These are phyloP conservation scores for Tiaroga cobitis DNA, from an alignment of 2,797 vertebrate genomes.

Conservation along the genomic window DNA sequence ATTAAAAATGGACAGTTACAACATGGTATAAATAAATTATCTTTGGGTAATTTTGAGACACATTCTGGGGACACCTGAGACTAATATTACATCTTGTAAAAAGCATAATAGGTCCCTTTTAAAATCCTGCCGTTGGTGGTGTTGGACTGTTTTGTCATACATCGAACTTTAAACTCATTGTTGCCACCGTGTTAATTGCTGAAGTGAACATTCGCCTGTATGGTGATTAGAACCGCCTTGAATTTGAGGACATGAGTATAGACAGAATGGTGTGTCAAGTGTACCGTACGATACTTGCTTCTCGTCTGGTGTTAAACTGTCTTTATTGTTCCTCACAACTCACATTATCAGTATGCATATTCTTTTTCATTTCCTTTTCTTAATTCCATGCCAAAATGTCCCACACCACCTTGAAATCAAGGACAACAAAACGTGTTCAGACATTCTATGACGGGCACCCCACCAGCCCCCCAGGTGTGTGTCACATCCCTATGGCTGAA, in stretches of 20 bases:
- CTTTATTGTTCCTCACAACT: neutral
- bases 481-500: conserved; percentile 94
- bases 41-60: too few species aligned
- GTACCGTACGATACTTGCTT: neutral
- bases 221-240: neutral
- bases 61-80: too few species aligned
- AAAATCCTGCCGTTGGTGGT: neutral
- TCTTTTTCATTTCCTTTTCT: neutral
- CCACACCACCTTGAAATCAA: conserved; percentile 59
- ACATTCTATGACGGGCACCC: conserved; percentile 88
- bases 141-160: neutral
- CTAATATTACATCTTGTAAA: too few species aligned
- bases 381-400: neutral
- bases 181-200: neutral
- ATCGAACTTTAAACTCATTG: neutral
- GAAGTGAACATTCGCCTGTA: neutral
- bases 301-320: neutral
- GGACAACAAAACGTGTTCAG: conserved; percentile 89
- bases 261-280: neutral
- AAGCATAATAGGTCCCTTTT: neutral
- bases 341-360: neutral
- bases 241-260: neutral
- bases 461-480: conserved; percentile 84
- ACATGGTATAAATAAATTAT: too few species aligned
- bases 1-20: too few species aligned